Evolutionary conservation across 2,888 invertebrate species (phyloP).

Genomic region (Agriopis leucophaearia): DNA sequence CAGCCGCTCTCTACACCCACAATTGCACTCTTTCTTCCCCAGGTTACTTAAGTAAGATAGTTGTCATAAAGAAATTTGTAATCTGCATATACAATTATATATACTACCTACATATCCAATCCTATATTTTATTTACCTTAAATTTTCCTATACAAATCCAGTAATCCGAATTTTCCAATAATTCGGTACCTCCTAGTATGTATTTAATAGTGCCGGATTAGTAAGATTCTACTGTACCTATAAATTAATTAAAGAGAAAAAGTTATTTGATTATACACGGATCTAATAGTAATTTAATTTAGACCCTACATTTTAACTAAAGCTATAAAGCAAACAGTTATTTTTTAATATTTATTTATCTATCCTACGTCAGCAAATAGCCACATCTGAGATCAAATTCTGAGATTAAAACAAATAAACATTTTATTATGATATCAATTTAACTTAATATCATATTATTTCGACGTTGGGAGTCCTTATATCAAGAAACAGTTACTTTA

Average conservation of each 20-base stretch:
- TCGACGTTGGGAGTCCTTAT: conserved; percentile 9
- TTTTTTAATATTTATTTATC: conserved; percentile 32
- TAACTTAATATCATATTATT: conserved; percentile 20
- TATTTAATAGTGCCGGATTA: no score
- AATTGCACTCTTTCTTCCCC: no score
- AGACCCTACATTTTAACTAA: conserved; percentile 14
- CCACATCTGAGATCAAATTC: conserved; percentile 75
- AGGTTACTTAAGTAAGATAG: no score
- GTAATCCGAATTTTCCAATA: no score
- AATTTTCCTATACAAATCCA: no score
- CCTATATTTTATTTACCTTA: no score
- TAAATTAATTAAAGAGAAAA: background rate
- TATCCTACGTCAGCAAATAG: conserved; percentile 63
- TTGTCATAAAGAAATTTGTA: no score
- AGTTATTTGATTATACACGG: background rate
- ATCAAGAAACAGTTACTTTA: conserved; percentile 39
- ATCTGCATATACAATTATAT: no score
- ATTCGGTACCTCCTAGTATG: no score
- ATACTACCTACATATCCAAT: no score
- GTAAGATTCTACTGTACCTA: no score
- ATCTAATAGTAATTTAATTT: conserved; percentile 8
- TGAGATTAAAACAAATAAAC: conserved; percentile 57
- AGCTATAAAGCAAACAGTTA: conserved; percentile 21
- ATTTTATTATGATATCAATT: conserved; percentile 40
- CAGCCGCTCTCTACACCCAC: no score